Base-by-base conservation (phyloP, 2,797 vertebrate species). In the Anniella stebbinsi region DNA sequence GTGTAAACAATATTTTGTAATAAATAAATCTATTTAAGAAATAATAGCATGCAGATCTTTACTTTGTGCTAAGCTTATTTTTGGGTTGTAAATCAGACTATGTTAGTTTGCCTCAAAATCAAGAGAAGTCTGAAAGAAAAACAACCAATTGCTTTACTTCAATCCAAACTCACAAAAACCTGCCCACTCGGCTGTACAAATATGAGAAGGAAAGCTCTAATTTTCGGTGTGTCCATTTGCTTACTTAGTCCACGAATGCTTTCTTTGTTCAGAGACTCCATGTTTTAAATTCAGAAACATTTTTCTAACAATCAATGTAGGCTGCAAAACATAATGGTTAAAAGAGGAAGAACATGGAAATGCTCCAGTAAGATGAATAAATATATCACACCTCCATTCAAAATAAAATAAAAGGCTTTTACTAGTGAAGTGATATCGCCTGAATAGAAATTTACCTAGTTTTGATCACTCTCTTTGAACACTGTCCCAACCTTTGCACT, bases 361-460 rank as follows among this genome's bases (percentile, higher is more conserved):
- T 88, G 80, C 0, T 76, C 73, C 48, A 86, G 63, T 48, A 78
- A 57, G 54, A 41, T 10, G 30, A 30, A 33, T 41, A 73, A 41
- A n/a, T 25, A 84, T 9, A 36, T 6, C 41, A 76, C 30, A 73
- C 0, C 23, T 0, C 0, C 17, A 89, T 2, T 21, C 60, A 41
- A 93, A 87, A n/a, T n/a, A n/a, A n/a, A 45, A 63, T 3, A 9
- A 2, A 33, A 15, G 0, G 25, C 82, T 93, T 90, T 36, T 21
- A 36, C 25, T 23, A 69, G 10, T 91, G 87, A 94, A 88, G 76
- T 88, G 90, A 30, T 83, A 78, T 41, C 91, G 84, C 88, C 78
- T 92, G 87, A 66, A 15, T 70, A 92, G 77, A 90, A 94, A 92
- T 94, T 93, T 80, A 75, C 57, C 51, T 84, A 86, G 88, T 75